These are phyloP conservation scores for Apis florea DNA, from an alignment of 1,140 invertebrate species.

Conservation along the genomic window DNA sequence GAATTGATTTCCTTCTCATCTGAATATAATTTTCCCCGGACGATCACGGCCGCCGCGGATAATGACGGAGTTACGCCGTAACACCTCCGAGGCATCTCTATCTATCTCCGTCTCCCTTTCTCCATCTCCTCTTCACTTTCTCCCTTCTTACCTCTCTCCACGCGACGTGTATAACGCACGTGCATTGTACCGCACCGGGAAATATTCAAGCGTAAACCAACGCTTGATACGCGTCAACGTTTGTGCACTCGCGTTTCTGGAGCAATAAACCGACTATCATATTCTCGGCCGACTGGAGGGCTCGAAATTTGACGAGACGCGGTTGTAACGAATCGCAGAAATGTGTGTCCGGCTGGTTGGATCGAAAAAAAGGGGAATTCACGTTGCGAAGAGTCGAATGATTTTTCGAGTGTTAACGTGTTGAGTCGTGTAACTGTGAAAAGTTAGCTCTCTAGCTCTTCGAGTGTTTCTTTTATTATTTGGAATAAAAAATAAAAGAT, in stretches of 20 bases:
- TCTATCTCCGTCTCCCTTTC: neutral
- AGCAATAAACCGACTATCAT: slow-evolving; percentile 27
- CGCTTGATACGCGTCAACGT: neutral
- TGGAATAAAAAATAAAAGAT: too few species aligned
- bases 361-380: neutral
- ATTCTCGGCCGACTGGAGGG: neutral
- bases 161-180: neutral
- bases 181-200: slow-evolving; percentile 36
- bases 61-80: slow-evolving; percentile 77
- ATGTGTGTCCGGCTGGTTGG: neutral
- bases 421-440: too few species aligned
- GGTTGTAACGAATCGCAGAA: slow-evolving; percentile 5
- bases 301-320: slow-evolving; percentile 10
- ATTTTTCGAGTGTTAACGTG: too few species aligned
- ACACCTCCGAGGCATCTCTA: slow-evolving; percentile 74
- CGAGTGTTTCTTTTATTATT: too few species aligned
- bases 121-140: neutral
- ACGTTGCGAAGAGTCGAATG: too few species aligned
- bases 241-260: slow-evolving; percentile 4
- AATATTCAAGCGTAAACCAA: slow-evolving; percentile 48
- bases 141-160: neutral
- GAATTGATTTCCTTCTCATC: slow-evolving; percentile 79
- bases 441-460: too few species aligned
- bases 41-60: slow-evolving; percentile 71
- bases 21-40: slow-evolving; percentile 78